Evolutionary conservation across 2,888 invertebrate genomes (phyloP), one percentile per base, ranked within the genome.

Genomic region (Caenorhabditis zanzibari): DNA sequence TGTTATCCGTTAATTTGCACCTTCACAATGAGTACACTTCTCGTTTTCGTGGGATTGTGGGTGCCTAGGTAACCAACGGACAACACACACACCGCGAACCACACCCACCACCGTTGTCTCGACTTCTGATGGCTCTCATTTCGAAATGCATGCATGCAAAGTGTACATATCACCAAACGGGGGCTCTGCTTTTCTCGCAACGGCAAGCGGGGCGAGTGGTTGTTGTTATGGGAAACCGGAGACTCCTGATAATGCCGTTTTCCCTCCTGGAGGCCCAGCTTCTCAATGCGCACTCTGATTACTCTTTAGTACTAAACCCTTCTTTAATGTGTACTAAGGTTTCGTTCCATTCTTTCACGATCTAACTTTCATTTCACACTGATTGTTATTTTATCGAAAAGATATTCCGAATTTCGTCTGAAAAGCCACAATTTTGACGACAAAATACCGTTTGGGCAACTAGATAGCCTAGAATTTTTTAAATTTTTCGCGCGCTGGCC

Each of bases 211-310:
- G n/a, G 58, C 44, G 54, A 19, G 63, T 41, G 61, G 71, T 56
- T 71, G 79, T 79, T 79, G 79, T 79, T 72, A 71, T 64, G 71
- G 79, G 79, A 59, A 19, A 79, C 79, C 52, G 47, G 63, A 26
- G 56, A 16, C 71, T 32, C 63, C 47, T 79, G 79, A 79, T 79
- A 71, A 64, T 56, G 49, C 71, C 24, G 38, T 26, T 10, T 28
- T 7, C 32, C 44, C 1, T n/a, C n/a, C 19, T 5, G 47, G 47
- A 47, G 47, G n/a, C n/a, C n/a, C n/a, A n/a, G 26, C 41, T 2
- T 52, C 19, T 28, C 49, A 2, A 38, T 61, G 49, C 61, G 52
- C 52, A 61, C 73, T 73, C 38, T 73, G 22, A 68, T 68, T 68
- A 49, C 52, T 68, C 14, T 52, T 68, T 54, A 52, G 52, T 66